These are phyloP conservation scores for Vombatus ursinus DNA, from an alignment of 2,113 vertebrate species.

Conservation along the genomic window DNA sequence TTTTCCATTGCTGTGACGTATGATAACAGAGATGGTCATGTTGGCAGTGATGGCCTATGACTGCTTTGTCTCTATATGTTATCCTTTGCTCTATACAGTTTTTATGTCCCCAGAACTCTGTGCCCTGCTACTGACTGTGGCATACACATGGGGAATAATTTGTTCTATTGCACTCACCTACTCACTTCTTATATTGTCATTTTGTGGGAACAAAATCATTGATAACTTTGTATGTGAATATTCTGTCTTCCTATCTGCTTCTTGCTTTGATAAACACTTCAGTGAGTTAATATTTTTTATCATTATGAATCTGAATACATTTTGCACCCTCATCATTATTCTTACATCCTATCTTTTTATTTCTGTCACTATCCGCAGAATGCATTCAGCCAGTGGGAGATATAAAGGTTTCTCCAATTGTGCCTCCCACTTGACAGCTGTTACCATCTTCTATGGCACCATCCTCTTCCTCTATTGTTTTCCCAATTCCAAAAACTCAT, in stretches of 20 bases:
- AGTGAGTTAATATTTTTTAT: background rate
- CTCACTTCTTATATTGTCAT: background rate
- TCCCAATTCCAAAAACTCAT: background rate
- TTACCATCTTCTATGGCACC: background rate
- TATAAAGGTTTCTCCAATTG: background rate
- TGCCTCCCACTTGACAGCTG: background rate
- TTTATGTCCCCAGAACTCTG: background rate
- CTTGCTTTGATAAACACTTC: background rate
- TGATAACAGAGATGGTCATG: background rate
- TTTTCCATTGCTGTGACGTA: background rate
- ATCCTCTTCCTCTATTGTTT: background rate
- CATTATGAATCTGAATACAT: background rate
- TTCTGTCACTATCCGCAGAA: background rate
- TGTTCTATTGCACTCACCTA: background rate
- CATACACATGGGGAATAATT: background rate
- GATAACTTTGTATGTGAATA: background rate
- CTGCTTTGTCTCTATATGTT: background rate
- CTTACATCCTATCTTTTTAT: background rate
- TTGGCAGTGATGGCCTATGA: background rate
- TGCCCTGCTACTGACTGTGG: background rate
- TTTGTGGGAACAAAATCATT: background rate
- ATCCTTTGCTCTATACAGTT: background rate
- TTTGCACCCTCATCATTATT: background rate
- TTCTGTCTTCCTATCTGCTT: background rate
- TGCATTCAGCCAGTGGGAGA: background rate